Percentiles rank a stretch among this genome's conserved stretches.
Evolutionary conservation across 2,888 invertebrate genomes (phyloP).

Genomic region (Dynastes hyllus): DNA sequence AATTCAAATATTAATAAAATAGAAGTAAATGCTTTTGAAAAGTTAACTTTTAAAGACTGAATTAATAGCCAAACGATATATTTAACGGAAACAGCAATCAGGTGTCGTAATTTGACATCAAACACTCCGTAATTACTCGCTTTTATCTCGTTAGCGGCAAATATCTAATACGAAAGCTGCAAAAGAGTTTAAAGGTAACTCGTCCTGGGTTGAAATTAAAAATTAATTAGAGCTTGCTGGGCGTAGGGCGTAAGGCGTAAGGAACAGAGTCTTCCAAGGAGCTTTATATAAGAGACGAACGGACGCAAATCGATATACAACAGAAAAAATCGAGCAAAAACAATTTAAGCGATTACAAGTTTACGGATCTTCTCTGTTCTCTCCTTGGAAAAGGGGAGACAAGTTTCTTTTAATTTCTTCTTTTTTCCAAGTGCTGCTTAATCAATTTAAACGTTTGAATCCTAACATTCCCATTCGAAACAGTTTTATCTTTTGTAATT

Average conservation of each 20-base stretch:
- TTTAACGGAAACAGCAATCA: neutral
- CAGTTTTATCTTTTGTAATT: constrained; percentile 14
- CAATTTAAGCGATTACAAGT: neutral
- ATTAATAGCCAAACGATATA: neutral
- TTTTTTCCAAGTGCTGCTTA: constrained; percentile 6
- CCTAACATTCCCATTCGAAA: neutral
- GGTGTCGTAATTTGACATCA: constrained; percentile 14
- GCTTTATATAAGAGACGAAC: neutral
- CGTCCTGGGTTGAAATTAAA: neutral
- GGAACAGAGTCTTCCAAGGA: neutral
- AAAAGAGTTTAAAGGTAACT: neutral
- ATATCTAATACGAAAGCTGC: neutral
- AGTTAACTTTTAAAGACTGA: too few relatives aligned
- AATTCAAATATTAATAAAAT: too few relatives aligned
- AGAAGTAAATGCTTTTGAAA: too few relatives aligned
- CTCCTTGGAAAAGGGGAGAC: neutral
- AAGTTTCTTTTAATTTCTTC: constrained; percentile 1
- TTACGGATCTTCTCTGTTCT: neutral
- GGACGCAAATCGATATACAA: neutral
- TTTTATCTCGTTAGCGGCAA: neutral
- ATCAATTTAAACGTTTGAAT: constrained; percentile 4
- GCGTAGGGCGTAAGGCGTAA: too few relatives aligned
- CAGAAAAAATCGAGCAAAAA: neutral
- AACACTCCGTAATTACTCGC: neutral
- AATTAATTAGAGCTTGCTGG: constrained; percentile 12